These are phyloP conservation scores for Agelastica alni DNA, from an alignment of 2,888 invertebrate species.

Conservation along the genomic window DNA sequence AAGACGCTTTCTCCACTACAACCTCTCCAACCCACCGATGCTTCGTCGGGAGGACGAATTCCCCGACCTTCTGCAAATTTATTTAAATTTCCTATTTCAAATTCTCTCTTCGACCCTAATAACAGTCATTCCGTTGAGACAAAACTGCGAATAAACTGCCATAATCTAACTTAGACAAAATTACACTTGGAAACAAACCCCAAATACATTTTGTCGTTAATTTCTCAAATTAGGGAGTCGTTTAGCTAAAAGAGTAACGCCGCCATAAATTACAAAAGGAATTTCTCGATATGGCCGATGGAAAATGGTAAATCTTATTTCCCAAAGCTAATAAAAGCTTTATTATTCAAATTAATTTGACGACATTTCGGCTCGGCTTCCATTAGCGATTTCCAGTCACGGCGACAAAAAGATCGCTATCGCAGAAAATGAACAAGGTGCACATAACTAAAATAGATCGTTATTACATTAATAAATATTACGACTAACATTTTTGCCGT, in stretches of 20 bases:
- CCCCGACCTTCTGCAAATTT: constrained; percentile 16
- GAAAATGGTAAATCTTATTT: too few species aligned
- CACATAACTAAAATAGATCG: too few species aligned
- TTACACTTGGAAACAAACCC: constrained; percentile 19
- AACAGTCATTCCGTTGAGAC: constrained; percentile 20
- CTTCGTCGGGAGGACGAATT: not conserved
- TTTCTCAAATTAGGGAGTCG: constrained; percentile 18
- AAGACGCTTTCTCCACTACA: constrained; percentile 13
- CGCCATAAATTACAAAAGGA: constrained; percentile 4
- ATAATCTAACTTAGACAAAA: constrained; percentile 22
- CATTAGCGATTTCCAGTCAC: too few species aligned
- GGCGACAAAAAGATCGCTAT: too few species aligned
- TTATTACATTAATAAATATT: too few species aligned
- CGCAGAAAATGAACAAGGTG: too few species aligned
- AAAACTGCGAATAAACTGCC: constrained; percentile 25
- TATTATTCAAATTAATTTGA: too few species aligned
- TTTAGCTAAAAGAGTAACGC: constrained; percentile 14
- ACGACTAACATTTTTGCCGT: too few species aligned
- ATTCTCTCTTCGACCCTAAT: constrained; percentile 20
- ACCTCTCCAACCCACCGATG: constrained; percentile 1
- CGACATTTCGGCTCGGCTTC: too few species aligned
- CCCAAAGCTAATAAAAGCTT: too few species aligned
- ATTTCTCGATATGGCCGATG: too few species aligned
- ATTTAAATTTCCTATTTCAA: constrained; percentile 22
- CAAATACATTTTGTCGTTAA: constrained; percentile 22